These are phyloP conservation scores for Peucedramus taeniatus DNA, from an alignment of 2,113 vertebrate genomes.

Conservation along the genomic window DNA sequence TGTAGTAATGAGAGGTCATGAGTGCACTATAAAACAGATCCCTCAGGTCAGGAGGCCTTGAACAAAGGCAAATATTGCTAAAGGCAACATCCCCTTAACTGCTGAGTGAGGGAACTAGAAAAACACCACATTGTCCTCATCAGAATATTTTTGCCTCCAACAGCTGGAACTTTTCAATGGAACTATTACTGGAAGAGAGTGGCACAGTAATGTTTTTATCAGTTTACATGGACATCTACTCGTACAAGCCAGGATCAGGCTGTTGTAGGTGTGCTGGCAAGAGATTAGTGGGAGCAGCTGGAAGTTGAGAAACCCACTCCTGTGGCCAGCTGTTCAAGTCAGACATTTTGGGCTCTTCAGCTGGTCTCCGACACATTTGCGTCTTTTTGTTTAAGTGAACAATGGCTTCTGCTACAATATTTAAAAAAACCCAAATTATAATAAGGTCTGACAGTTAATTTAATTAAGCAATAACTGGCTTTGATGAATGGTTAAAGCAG, in stretches of 20 bases:
- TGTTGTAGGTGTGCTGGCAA: neutral
- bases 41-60: neutral
- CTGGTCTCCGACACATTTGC: neutral
- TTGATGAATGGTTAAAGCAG: neutral
- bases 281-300: neutral
- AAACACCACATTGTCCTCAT: slow-evolving; percentile 9
- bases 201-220: neutral
- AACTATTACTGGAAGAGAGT: neutral
- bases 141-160: neutral
- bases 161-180: slow-evolving; percentile 15
- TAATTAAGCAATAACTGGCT: neutral
- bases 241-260: neutral
- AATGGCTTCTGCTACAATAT: neutral
- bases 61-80: slow-evolving; percentile 47
- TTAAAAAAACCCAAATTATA: neutral
- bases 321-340: neutral
- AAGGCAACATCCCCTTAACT: slow-evolving; percentile 9
- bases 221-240: neutral
- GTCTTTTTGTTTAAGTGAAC: neutral
- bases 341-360: neutral
- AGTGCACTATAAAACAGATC: neutral
- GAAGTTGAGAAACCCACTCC: neutral
- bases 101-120: slow-evolving; percentile 1
- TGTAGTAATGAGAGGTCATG: neutral
- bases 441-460: neutral